Conservation (phyloP, 1,140 invertebrate species). For the Trichoplusia ni region DNA sequence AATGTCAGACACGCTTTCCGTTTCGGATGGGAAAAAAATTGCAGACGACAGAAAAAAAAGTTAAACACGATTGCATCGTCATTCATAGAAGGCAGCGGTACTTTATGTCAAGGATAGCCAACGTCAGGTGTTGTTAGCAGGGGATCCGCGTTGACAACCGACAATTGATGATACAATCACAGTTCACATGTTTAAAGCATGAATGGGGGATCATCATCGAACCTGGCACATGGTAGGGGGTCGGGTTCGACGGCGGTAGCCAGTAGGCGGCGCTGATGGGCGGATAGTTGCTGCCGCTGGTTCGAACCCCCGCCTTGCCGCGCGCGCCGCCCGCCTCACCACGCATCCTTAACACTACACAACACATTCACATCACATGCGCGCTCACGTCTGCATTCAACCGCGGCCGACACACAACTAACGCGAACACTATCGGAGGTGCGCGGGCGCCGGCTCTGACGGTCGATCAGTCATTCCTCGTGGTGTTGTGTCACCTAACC, state of each 20-base stretch:
- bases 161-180: neutral
- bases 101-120: constrained; percentile 14
- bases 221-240: constrained; percentile 90
- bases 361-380: constrained; percentile 61
- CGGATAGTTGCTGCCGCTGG: constrained; percentile 83
- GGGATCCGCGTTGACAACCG: neutral
- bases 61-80: constrained; percentile 12
- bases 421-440: constrained; percentile 53
- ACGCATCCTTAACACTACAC: constrained; percentile 72
- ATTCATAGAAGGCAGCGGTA: constrained; percentile 23
- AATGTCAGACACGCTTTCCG: constrained; percentile 63
- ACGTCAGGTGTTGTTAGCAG: too few relatives aligned
- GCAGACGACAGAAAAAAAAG: constrained; percentile 13
- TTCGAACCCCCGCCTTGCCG: constrained; percentile 67
- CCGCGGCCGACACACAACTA: constrained; percentile 71
- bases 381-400: constrained; percentile 70
- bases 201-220: constrained; percentile 30
- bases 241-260: constrained; percentile 88
- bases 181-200: constrained; percentile 12
- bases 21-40: constrained; percentile 51
- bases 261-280: constrained; percentile 90
- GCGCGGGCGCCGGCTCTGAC: constrained; percentile 67
- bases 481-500: constrained; percentile 64
- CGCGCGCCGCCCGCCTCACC: constrained; percentile 73
- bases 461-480: constrained; percentile 72